Percentiles rank a stretch among this genome's conserved stretches.
Conservation (phyloP, 2,797 vertebrate genomes). For the Clarias pachynema region DNA sequence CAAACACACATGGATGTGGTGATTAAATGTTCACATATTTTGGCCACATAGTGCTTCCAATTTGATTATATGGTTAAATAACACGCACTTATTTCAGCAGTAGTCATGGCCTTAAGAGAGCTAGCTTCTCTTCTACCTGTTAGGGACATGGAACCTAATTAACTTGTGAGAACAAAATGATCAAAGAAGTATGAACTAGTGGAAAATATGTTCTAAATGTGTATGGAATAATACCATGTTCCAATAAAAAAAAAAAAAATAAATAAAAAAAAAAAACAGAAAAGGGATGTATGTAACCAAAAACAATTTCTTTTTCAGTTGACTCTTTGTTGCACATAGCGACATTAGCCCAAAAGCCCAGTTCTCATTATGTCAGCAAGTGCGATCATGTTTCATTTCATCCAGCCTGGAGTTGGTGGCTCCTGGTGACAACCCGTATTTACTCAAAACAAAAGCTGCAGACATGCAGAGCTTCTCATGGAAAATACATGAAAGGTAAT, state of each 20-base stretch:
- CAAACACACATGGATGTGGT: neutral
- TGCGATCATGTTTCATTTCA: constrained; percentile 66
- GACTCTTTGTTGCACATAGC: constrained; percentile 19
- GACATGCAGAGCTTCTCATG: constrained; percentile 59
- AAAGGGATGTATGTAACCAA: neutral
- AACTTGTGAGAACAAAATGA: constrained; percentile 33
- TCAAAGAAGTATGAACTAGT: constrained; percentile 19
- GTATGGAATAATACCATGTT: neutral
- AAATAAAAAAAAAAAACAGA: neutral
- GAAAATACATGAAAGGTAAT: constrained; percentile 59
- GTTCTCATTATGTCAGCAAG: constrained; percentile 60
- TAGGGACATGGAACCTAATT: constrained; percentile 37
- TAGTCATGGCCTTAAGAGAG: constrained; percentile 56
- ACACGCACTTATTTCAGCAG: neutral
- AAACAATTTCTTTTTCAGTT: neutral
- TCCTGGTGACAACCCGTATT: constrained; percentile 66
- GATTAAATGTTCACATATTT: neutral
- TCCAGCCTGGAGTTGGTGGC: constrained; percentile 52
- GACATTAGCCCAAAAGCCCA: constrained; percentile 56
- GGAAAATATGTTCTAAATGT: neutral
- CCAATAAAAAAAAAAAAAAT: no score
- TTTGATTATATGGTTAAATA: neutral
- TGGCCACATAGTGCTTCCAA: neutral
- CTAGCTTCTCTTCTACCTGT: constrained; percentile 58
- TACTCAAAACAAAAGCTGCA: constrained; percentile 66